A percentile compares a stretch with the other conserved stretches of the same genome.
Conservation (phyloP, 1,140 invertebrate species). For the Phocides pigmalion region DNA sequence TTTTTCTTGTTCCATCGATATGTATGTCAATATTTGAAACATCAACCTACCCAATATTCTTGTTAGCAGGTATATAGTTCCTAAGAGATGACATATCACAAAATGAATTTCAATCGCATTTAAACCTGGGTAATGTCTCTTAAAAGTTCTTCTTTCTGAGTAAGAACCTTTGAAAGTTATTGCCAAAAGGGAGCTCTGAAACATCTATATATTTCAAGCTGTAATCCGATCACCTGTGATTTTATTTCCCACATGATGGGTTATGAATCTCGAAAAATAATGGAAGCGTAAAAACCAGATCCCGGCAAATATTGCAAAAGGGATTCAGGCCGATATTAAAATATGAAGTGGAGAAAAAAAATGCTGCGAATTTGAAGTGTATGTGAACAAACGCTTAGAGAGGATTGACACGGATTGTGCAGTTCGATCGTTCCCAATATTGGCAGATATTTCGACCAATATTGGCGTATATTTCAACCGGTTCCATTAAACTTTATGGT, state of each 20-base stretch:
- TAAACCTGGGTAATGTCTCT: no score
- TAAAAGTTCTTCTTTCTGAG: background rate
- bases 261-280: constrained; percentile 27
- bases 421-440: constrained; percentile 17
- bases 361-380: constrained; percentile 1
- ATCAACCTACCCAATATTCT: no score
- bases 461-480: constrained; percentile 21
- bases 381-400: constrained; percentile 19
- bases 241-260: constrained; percentile 9
- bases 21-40: no score
- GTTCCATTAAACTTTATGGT: constrained; percentile 19
- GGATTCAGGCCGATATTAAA: constrained; percentile 18
- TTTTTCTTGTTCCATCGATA: no score
- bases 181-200: background rate
- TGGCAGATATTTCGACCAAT: constrained; percentile 22
- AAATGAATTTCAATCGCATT: background rate
- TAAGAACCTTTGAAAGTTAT: background rate
- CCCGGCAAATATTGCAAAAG: constrained; percentile 9
- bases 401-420: constrained; percentile 13
- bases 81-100: no score
- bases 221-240: constrained; percentile 3
- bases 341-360: constrained; percentile 16
- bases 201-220: background rate
- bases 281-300: constrained; percentile 19
- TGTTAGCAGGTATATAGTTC: no score